Evolutionary conservation across 2,113 vertebrate genomes (phyloP).

Genomic region (Ochotona curzoniae): DNA sequence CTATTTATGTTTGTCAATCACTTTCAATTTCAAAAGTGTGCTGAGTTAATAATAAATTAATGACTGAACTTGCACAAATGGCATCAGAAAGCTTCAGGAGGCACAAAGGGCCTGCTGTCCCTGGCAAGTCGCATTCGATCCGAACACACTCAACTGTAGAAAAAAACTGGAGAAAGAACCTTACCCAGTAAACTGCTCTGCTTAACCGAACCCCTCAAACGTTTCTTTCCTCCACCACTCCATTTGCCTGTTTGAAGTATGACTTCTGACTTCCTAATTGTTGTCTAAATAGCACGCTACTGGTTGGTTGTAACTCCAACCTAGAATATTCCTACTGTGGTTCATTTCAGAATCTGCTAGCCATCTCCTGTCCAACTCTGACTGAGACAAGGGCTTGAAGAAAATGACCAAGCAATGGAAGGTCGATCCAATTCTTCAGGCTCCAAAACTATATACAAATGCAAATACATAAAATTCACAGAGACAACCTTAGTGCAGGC

Average conservation of each 20-base stretch:
- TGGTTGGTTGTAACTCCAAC: background rate
- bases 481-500: background rate
- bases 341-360: background rate
- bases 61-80: background rate
- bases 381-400: background rate
- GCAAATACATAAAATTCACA: background rate
- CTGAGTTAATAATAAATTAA: conserved; percentile 7
- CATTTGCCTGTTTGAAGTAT: background rate
- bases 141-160: no score
- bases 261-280: background rate
- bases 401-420: background rate
- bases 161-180: no score
- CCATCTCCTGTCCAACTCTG: conserved; percentile 16
- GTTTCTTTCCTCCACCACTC: background rate
- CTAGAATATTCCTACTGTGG: background rate
- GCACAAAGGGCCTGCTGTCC: no score
- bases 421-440: background rate
- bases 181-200: background rate
- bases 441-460: background rate
- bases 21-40: background rate
- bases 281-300: background rate
- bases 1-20: background rate
- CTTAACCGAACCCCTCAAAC: background rate
- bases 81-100: no score
- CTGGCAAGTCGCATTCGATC: no score